A percentile compares a stretch with the other conserved stretches of the same genome.
phyloP scores from a whole-genome alignment of 2,797 vertebrate species.

The Melanotaenia trifasciata region DNA sequence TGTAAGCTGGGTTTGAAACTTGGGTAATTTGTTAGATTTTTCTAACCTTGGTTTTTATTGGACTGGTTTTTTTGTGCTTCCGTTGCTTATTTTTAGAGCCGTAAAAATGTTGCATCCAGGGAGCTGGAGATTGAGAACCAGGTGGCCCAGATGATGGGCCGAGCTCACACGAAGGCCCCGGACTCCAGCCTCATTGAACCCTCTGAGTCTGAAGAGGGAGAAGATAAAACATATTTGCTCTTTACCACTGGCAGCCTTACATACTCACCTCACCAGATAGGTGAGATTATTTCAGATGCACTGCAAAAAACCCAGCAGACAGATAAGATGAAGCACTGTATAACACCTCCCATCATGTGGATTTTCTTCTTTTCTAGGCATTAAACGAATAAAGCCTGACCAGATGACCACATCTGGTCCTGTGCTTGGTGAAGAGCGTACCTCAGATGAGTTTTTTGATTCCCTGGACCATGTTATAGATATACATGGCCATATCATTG shows the following conservation, averaged over 20 bases:
- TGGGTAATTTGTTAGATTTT: background rate
- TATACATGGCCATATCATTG: constrained; percentile 95
- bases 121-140: constrained; percentile 87
- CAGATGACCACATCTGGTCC: constrained; percentile 96
- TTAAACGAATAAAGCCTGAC: constrained; percentile 94
- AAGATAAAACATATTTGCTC: constrained; percentile 92
- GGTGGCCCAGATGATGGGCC: constrained; percentile 90
- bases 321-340: background rate
- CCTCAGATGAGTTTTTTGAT: constrained; percentile 94
- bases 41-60: background rate
- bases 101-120: constrained; percentile 61
- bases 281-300: constrained; percentile 70
- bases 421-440: constrained; percentile 92
- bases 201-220: constrained; percentile 67
- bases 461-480: constrained; percentile 95
- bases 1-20: constrained; percentile 51
- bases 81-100: constrained; percentile 49
- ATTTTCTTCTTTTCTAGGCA: constrained; percentile 79
- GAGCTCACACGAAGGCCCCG: constrained; percentile 84
- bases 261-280: constrained; percentile 97
- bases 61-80: background rate
- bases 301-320: background rate
- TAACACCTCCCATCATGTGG: background rate
- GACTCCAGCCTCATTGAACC: constrained; percentile 75
- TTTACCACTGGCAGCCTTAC: constrained; percentile 98